Evolutionary conservation across 2,888 invertebrate species (phyloP).

Genomic region (Allygus modestus): DNA sequence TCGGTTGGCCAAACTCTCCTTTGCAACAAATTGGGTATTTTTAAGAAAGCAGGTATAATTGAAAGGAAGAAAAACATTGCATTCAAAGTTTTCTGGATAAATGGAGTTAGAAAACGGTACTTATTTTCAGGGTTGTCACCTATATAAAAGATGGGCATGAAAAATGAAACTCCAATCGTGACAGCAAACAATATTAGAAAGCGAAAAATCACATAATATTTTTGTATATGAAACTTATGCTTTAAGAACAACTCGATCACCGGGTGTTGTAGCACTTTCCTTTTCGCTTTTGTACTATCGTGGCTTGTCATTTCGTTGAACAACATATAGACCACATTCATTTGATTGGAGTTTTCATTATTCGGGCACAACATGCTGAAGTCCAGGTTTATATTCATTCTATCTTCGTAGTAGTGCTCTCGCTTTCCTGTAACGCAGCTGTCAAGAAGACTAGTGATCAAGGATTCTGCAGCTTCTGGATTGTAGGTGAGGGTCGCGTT

Average conservation of each 20-base stretch:
- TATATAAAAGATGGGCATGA: conserved; percentile 6
- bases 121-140: neutral
- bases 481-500: conserved; percentile 27
- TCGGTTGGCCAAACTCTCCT: neutral
- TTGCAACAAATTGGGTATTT: neutral
- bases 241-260: conserved; percentile 24
- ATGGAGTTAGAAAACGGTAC: neutral
- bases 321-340: neutral
- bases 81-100: neutral
- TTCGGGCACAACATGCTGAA: conserved; percentile 39
- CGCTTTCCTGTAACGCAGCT: conserved; percentile 6
- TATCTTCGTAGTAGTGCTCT: conserved; percentile 12
- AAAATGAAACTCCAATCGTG: neutral
- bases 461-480: conserved; percentile 16
- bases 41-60: neutral
- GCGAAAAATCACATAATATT: neutral
- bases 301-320: neutral
- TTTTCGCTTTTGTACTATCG: neutral
- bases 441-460: conserved; percentile 18
- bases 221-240: neutral
- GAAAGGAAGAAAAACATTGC: neutral
- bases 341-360: neutral
- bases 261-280: conserved; percentile 45
- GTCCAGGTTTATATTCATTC: conserved; percentile 2
- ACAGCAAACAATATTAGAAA: neutral